A percentile compares a stretch with the other conserved stretches of the same genome.
These are phyloP conservation scores for Leptopterna dolabrata DNA, from an alignment of 2,888 invertebrate species.

Conservation along the genomic window DNA sequence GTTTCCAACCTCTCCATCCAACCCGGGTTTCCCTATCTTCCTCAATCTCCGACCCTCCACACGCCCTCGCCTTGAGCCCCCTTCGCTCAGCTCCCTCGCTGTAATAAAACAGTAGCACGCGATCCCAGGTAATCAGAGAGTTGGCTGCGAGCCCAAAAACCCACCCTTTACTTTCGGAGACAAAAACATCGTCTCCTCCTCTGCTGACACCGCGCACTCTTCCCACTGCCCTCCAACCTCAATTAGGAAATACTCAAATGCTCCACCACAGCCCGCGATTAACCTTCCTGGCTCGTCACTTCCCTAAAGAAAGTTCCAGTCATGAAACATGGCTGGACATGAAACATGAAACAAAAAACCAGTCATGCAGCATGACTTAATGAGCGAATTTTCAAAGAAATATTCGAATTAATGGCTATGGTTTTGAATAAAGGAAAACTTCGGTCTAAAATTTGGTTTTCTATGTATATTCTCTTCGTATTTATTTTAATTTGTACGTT, in stretches of 20 bases:
- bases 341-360: no score
- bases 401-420: no score
- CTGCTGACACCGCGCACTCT: conserved; percentile 5
- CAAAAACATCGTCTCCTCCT: conserved; percentile 3
- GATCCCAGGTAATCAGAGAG: conserved; percentile 44
- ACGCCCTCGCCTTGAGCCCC: not conserved
- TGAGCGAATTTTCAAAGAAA: no score
- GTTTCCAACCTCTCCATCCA: not conserved
- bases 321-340: no score
- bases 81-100: not conserved
- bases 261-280: not conserved
- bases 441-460: no score
- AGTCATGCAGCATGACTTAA: no score
- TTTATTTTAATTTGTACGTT: no score
- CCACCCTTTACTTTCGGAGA: not conserved
- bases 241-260: not conserved
- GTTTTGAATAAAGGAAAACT: no score
- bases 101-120: conserved; percentile 45
- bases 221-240: not conserved
- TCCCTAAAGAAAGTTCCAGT: no score
- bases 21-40: not conserved
- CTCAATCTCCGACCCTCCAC: not conserved
- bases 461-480: no score
- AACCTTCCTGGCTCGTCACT: not conserved
- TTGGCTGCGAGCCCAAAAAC: conserved; percentile 24